Evolutionary conservation across 2,888 invertebrate genomes (phyloP).

Genomic region (Andrena praecox): DNA sequence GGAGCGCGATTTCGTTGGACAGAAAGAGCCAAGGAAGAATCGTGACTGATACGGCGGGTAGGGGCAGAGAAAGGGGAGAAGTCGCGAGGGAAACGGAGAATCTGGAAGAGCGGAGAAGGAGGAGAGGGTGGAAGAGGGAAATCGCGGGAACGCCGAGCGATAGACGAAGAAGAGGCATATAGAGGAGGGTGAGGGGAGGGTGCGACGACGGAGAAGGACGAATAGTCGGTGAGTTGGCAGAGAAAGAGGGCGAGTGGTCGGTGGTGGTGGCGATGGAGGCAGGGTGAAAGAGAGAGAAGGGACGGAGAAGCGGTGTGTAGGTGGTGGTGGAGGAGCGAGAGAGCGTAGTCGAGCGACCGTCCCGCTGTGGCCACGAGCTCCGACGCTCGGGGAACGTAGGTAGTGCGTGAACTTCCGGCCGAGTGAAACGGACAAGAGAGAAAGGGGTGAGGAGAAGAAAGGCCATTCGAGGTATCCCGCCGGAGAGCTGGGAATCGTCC

Average conservation of each 20-base stretch:
- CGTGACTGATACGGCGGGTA: slow-evolving; percentile 1
- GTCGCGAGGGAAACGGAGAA: not conserved
- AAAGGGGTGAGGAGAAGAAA: slow-evolving; percentile 42
- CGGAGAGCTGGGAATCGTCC: slow-evolving; percentile 41
- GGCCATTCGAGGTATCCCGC: slow-evolving; percentile 15
- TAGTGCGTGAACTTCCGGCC: slow-evolving; percentile 81
- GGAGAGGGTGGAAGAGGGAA: not conserved
- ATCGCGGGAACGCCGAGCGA: slow-evolving; percentile 1
- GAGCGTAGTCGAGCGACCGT: slow-evolving; percentile 84
- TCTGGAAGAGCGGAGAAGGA: not conserved
- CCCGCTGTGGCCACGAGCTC: slow-evolving; percentile 84
- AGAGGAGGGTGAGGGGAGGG: not conserved
- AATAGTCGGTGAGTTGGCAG: not conserved
- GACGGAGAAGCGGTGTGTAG: slow-evolving; percentile 45
- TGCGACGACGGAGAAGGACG: slow-evolving; percentile 6
- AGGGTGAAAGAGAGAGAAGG: slow-evolving; percentile 22
- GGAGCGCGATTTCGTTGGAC: slow-evolving; percentile 1
- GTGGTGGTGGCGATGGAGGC: slow-evolving; percentile 17
- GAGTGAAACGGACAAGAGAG: slow-evolving; percentile 72
- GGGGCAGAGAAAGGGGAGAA: slow-evolving; percentile 18
- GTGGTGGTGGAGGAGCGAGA: slow-evolving; percentile 79
- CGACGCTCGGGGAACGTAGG: slow-evolving; percentile 80
- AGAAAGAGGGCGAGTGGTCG: slow-evolving; percentile 23
- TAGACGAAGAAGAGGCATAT: not conserved
- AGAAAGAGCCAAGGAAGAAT: slow-evolving; percentile 26